A percentile compares a stretch with the other conserved stretches of the same genome.
Evolutionary conservation across 2,113 vertebrate species (phyloP).

Genomic region (Microcebus ravelobensis): DNA sequence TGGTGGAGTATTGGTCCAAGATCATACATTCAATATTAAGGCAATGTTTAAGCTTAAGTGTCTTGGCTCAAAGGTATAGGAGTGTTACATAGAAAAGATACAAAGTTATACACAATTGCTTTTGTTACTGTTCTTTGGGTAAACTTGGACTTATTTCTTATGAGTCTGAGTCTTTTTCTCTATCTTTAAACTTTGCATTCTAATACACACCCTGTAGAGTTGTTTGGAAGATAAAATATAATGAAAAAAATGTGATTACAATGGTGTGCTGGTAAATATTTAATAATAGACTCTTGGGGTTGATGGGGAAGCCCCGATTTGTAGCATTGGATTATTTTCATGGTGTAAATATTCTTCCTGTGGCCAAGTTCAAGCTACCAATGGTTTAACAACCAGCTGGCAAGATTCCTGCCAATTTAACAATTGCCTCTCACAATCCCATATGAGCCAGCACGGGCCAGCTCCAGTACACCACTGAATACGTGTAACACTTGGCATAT

Average conservation of each 20-base stretch:
- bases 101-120: background rate
- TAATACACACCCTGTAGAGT: background rate
- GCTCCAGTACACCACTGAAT: background rate
- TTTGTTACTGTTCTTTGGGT: background rate
- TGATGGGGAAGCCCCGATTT: background rate
- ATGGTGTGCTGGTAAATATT: background rate
- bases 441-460: background rate
- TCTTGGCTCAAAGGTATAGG: background rate
- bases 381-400: conserved; percentile 16
- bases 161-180: background rate
- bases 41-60: background rate
- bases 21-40: background rate
- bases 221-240: background rate
- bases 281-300: background rate
- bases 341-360: background rate
- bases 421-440: conserved; percentile 25
- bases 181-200: background rate
- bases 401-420: background rate
- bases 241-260: background rate
- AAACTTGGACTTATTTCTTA: background rate
- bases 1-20: background rate
- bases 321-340: background rate
- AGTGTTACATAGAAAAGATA: background rate
- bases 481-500: background rate
- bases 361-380: conserved; percentile 9